These are phyloP conservation scores for Hypotaenidia philippensis DNA, from an alignment of 2,797 vertebrate species.

Conservation along the genomic window DNA sequence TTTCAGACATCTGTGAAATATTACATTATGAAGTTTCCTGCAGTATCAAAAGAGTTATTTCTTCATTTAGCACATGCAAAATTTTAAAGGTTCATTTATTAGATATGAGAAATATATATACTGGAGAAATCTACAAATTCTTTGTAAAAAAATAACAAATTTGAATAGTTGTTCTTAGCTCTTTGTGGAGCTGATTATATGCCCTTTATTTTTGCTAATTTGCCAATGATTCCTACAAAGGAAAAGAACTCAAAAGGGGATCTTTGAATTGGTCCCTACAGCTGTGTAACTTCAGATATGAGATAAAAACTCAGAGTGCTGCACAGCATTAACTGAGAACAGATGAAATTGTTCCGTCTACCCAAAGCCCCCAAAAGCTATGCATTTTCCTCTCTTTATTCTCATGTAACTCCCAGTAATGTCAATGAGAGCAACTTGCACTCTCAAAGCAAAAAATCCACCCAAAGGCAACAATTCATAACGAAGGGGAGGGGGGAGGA, in stretches of 20 bases:
- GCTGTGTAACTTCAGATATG: conserved; percentile 65
- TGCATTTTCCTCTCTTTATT: conserved; percentile 46
- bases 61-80: not conserved
- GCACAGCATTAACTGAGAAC: conserved; percentile 59
- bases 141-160: not conserved
- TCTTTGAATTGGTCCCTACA: conserved; percentile 4
- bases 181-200: not conserved
- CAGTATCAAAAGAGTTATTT: not conserved
- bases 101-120: not conserved
- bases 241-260: not conserved
- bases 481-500: not conserved
- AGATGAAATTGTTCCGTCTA: conserved; percentile 55
- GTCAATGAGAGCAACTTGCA: conserved; percentile 14
- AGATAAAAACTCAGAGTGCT: conserved; percentile 69
- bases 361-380: conserved; percentile 31
- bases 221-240: not conserved
- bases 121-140: not conserved
- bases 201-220: not conserved
- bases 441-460: conserved; percentile 22
- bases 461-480: conserved; percentile 32
- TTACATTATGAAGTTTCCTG: not conserved
- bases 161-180: not conserved
- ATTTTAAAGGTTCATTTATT: not conserved
- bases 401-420: conserved; percentile 3
- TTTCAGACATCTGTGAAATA: not conserved